Base-by-base conservation (phyloP, 23 tunicate species). In the Styela plicata region DNA sequence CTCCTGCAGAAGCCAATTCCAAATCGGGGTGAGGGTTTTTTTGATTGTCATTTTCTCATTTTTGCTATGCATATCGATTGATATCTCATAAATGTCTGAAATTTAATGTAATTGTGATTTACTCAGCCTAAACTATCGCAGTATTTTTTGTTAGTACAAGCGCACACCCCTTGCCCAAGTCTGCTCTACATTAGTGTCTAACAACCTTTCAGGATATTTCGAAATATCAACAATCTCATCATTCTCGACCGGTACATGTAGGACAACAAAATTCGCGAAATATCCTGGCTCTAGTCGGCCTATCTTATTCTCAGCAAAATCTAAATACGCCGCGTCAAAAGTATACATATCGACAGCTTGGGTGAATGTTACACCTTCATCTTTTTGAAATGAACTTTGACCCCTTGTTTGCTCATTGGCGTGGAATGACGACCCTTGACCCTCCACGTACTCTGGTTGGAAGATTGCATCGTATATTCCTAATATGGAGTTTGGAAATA, bases 261-360 rank as follows among this genome's bases (percentile, higher is more conserved):
- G 63, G n/a, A 93, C 84, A 30, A 88, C 93, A 69, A 88, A 69
- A 85, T 93, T 91, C 32, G 98, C 98, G 24, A 80, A 83, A 70
- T 64, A 93, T 13, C 89, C 93, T 0, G 35, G 34, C 76, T 84
- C 93, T 34, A 93, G 74, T 63, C 85, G 61, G 1, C 98, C 98
- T 63, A 77, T 84, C 31, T 0, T 31, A 3, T 74, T 36, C 74
- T 93, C 98, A 33, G 70, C 93, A 63, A 16, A 63, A 52, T 93
- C 98, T 2, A 83, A 86, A 80, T 75, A 87, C 16, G 96, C 99
- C 28, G 95, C 95, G 24, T 84, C 89, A 20, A 74, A 36, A 7
- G 99, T 89, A 79, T 89, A 95, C 61, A 95, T 29, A 70, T 80
- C 80, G 0, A 95, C 84, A 26, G 99, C 96, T 81, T 95, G 97